These are phyloP conservation scores for Heptranchias perlo DNA, from an alignment of 2,113 vertebrate genomes.

Conservation along the genomic window DNA sequence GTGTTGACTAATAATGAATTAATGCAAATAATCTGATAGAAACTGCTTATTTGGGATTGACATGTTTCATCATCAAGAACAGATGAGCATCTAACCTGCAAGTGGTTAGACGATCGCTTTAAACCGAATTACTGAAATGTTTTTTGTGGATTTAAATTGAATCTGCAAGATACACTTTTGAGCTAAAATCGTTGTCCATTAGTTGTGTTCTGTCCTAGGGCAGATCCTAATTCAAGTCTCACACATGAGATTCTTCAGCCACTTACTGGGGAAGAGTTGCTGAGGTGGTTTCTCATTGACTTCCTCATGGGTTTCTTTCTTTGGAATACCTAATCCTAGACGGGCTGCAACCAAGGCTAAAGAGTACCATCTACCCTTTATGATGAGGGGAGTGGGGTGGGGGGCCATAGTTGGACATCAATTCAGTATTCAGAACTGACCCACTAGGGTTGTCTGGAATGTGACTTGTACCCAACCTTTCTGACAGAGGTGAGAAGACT, in stretches of 20 bases:
- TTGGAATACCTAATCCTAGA: neutral
- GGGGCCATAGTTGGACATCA: neutral
- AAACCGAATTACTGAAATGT: neutral
- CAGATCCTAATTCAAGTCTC: neutral
- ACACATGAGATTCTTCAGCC: neutral
- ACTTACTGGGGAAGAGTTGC: neutral
- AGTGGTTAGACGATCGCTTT: neutral
- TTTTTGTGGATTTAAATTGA: neutral
- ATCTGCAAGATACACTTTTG: neutral
- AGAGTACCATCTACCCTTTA: neutral
- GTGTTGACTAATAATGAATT: neutral
- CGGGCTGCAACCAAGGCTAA: neutral
- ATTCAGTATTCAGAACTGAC: neutral
- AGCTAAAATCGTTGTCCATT: neutral
- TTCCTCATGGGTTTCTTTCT: neutral
- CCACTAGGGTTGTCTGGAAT: neutral
- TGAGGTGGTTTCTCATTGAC: neutral
- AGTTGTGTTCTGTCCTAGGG: neutral
- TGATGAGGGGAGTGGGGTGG: neutral
- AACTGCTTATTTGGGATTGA: neutral
- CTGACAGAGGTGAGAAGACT: neutral
- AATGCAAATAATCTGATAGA: neutral
- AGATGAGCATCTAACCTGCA: neutral
- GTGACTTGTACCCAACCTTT: neutral
- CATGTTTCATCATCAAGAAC: constrained; percentile 17